Conservation (phyloP, 2,888 invertebrate species). For the Apamea anceps region DNA sequence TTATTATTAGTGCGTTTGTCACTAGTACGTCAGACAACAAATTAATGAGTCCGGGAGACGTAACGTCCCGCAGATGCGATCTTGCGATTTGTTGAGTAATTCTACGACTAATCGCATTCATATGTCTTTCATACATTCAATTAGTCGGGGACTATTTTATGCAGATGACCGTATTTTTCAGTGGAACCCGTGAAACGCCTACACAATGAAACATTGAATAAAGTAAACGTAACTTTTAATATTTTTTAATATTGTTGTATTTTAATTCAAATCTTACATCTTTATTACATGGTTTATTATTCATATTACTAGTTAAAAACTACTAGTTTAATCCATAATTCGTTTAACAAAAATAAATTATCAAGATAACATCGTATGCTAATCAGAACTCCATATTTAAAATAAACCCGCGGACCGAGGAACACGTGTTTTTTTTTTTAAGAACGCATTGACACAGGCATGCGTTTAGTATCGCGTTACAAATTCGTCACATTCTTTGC, state of each 20-base stretch:
- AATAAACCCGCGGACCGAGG: slow-evolving; percentile 60
- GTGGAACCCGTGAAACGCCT: slow-evolving; percentile 26
- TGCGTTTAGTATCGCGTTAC: slow-evolving; percentile 81
- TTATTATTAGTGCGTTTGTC: slow-evolving; percentile 64
- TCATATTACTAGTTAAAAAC: slow-evolving; percentile 9
- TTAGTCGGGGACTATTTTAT: slow-evolving; percentile 49
- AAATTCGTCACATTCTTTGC: slow-evolving; percentile 80
- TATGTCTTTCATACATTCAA: slow-evolving; percentile 58
- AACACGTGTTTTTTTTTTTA: slow-evolving; percentile 77
- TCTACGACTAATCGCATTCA: slow-evolving; percentile 57
- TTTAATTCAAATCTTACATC: slow-evolving; percentile 1
- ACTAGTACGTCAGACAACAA: slow-evolving; percentile 57
- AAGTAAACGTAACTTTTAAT: slow-evolving; percentile 18
- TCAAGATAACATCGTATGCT: slow-evolving; percentile 57
- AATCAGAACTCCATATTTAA: slow-evolving; percentile 65
- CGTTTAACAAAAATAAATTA: slow-evolving; percentile 60
- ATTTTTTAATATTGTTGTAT: neutral
- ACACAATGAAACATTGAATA: slow-evolving; percentile 30
- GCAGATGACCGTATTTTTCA: slow-evolving; percentile 43
- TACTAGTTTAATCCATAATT: slow-evolving; percentile 48
- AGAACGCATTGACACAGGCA: slow-evolving; percentile 79
- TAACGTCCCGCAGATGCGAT: slow-evolving; percentile 59
- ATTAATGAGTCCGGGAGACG: slow-evolving; percentile 61
- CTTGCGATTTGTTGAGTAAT: slow-evolving; percentile 65
- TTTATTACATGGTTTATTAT: slow-evolving; percentile 15